Conservation (phyloP, 1,140 invertebrate genomes). For the Microplitis mediator region DNA sequence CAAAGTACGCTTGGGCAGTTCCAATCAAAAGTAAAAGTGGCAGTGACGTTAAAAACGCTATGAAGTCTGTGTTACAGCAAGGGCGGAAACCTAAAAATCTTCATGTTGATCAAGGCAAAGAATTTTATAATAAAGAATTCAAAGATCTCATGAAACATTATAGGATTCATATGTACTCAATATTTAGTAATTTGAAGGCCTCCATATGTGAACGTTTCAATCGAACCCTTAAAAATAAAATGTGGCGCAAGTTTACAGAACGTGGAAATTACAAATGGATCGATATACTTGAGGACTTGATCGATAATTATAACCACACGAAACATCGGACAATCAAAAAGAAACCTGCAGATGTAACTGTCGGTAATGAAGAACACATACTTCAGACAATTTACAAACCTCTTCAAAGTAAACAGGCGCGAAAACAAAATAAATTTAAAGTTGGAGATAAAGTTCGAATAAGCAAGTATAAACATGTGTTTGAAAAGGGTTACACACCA, state of each 20-base stretch:
- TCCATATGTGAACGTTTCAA: conserved; percentile 56
- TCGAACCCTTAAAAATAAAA: conserved; percentile 51
- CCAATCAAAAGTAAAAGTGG: conserved; percentile 34
- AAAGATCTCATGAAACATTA: not conserved
- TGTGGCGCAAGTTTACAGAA: conserved; percentile 50
- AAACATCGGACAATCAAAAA: conserved; percentile 47
- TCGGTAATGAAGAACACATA: no score
- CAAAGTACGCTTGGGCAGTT: conserved; percentile 27
- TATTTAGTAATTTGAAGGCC: conserved; percentile 50
- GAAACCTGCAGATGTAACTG: no score
- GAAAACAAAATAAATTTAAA: no score
- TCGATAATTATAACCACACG: conserved; percentile 42
- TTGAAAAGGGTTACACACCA: no score
- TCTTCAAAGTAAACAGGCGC: no score
- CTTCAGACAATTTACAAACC: no score
- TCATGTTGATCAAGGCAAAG: not conserved
- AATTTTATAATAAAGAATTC: not conserved
- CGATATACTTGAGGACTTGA: conserved; percentile 3
- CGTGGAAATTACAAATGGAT: conserved; percentile 45
- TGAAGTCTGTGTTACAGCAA: not conserved
- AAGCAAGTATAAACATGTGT: no score
- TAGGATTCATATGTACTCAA: conserved; percentile 15
- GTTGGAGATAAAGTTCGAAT: no score
- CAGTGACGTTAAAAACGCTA: not conserved
- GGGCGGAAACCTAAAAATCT: not conserved